These are phyloP conservation scores for Trichonephila clavata DNA, from an alignment of 1,140 invertebrate genomes.

Conservation along the genomic window DNA sequence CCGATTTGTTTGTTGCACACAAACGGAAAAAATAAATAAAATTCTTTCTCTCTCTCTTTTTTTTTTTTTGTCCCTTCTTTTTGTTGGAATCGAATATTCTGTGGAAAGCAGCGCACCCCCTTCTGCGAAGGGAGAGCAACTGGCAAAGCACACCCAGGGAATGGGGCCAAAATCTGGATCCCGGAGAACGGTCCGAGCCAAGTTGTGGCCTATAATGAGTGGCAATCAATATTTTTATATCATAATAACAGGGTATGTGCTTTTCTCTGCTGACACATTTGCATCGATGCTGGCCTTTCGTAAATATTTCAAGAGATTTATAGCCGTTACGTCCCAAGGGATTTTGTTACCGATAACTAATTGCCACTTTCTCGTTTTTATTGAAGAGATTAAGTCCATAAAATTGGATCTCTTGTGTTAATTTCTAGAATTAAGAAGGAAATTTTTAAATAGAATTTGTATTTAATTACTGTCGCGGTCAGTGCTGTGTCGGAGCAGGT, in stretches of 20 bases:
- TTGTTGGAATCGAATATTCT: neutral
- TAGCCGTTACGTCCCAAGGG: neutral
- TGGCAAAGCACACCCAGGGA: slow-evolving; percentile 23
- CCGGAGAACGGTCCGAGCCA: slow-evolving; percentile 28
- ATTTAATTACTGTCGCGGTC: no score
- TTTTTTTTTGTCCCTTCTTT: neutral
- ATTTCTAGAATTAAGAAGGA: neutral
- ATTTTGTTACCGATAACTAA: neutral
- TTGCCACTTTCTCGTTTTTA: neutral
- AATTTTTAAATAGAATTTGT: no score
- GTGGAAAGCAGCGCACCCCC: neutral
- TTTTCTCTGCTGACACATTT: neutral
- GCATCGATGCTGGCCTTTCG: neutral
- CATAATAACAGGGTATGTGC: slow-evolving; percentile 9
- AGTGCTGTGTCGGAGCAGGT: no score
- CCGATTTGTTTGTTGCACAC: slow-evolving; percentile 12
- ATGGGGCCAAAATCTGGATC: slow-evolving; percentile 42
- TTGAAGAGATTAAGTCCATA: neutral
- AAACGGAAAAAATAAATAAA: neutral
- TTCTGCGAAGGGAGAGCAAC: neutral
- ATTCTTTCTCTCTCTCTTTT: neutral
- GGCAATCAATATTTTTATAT: slow-evolving; percentile 51
- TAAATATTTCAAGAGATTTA: neutral
- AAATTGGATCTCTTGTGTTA: neutral
- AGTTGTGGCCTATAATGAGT: slow-evolving; percentile 42